These are phyloP conservation scores for Arnoldichthys spilopterus DNA, from an alignment of 2,797 vertebrate genomes.

Conservation along the genomic window DNA sequence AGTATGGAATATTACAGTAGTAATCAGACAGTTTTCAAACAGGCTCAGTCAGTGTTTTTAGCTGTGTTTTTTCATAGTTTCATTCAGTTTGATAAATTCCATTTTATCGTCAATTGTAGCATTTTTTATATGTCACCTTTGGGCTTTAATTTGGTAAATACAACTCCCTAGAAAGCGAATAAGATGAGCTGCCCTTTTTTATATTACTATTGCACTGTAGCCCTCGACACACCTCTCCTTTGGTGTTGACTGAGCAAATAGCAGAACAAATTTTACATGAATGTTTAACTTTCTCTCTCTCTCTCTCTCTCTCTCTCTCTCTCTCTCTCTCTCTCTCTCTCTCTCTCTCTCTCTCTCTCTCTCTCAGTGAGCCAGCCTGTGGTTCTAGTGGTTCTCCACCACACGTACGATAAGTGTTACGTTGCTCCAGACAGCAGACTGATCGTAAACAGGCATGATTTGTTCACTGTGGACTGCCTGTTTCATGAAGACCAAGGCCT, in stretches of 20 bases:
- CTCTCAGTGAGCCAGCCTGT: not conserved
- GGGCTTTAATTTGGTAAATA: too few relatives aligned
- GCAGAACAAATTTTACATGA: not conserved
- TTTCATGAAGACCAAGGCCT: conserved; percentile 14
- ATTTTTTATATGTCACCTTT: too few relatives aligned
- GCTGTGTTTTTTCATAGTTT: too few relatives aligned
- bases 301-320: not conserved
- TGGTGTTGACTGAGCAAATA: not conserved
- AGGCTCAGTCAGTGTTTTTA: too few relatives aligned
- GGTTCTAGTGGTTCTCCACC: conserved; percentile 19
- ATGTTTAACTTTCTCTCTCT: not conserved
- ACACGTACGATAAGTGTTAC: not conserved
- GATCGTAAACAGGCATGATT: not conserved
- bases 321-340: conserved; percentile 1
- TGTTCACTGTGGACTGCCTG: conserved; percentile 27
- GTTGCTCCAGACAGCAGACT: conserved; percentile 10
- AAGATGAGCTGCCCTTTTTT: too few relatives aligned
- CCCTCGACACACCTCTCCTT: not conserved
- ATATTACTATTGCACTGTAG: too few relatives aligned
- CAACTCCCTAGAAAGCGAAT: too few relatives aligned
- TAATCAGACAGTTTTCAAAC: too few relatives aligned
- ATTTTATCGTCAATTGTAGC: too few relatives aligned
- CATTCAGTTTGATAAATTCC: too few relatives aligned
- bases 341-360: not conserved
- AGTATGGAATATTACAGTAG: too few relatives aligned